Base-by-base conservation (phyloP, 2,797 vertebrate genomes). In the Melanotaenia boesemani region DNA sequence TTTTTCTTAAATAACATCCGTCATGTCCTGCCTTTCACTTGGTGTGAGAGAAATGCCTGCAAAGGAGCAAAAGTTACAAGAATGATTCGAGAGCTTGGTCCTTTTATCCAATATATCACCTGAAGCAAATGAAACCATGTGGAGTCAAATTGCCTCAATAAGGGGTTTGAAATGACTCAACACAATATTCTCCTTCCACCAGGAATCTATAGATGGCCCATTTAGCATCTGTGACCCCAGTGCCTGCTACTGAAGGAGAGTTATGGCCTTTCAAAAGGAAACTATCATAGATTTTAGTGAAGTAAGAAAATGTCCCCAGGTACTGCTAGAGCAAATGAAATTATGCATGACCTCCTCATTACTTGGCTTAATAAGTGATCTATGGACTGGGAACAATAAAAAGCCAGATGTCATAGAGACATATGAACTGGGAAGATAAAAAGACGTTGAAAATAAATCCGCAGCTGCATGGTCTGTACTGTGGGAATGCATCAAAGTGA, bases 211-310 rank as follows among this genome's bases (percentile, higher is more conserved):
- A 93, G 94, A 93, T 93, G 90, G 89, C 79, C 91, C 93, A 93
- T 95, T 95, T 94, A 93, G 89, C 92, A 94, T 93, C 88, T 91
- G 87, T 93, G 94, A 94, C 93, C 94, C 86, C 87, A 61, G 83
- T 84, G 90, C 89, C 91, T 92, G 89, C 90, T 92, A 90, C 85
- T 84, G 91, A 83, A 86, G 72, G 77, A 92, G 92, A 95, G 85
- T 93, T 93, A 95, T 94, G 87, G 89, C 86, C 91, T 90, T 92
- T 93, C 89, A 81, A 90, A 92, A 90, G 90, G 90, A 94, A 93
- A 93, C 92, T 90, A 91, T 92, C 91, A 92, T 92, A 91, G 92
- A 93, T 94, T 95, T 94, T 94, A 94, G 90, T 93, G 90, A 94
- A 94, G 91, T 91, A 94, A 93, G 90, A 93, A 94, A 94, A 94